Evolutionary conservation across 2,888 invertebrate species (phyloP).

Genomic region (Aphelenchoides bicaudatus): DNA sequence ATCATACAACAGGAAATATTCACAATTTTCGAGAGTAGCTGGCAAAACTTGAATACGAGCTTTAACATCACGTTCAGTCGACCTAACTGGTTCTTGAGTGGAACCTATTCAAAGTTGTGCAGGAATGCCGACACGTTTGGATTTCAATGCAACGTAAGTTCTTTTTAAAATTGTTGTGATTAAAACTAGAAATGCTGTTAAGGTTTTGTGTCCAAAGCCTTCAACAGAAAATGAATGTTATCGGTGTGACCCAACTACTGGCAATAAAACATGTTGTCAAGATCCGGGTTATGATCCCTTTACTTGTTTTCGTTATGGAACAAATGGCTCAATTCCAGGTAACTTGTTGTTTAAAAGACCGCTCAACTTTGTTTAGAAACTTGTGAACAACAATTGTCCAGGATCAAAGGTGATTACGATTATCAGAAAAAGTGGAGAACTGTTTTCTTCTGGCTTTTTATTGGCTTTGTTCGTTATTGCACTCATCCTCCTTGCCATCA

Average conservation of each 20-base stretch:
- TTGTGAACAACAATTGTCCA: slow-evolving; percentile 1
- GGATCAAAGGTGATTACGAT: background rate
- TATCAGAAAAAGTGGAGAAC: background rate
- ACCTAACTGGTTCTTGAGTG: too few species aligned
- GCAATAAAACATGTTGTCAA: background rate
- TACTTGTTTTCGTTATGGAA: slow-evolving; percentile 5
- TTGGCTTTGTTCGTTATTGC: background rate
- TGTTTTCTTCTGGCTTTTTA: slow-evolving; percentile 6
- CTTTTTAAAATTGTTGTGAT: too few species aligned
- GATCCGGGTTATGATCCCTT: background rate
- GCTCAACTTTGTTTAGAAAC: background rate
- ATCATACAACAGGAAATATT: too few species aligned
- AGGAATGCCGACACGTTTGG: too few species aligned
- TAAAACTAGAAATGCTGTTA: too few species aligned
- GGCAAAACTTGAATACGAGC: too few species aligned
- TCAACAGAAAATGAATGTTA: background rate
- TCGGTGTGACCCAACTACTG: background rate
- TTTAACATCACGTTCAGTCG: too few species aligned
- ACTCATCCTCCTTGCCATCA: background rate
- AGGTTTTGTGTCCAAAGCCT: slow-evolving; percentile 1
- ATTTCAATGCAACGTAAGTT: too few species aligned
- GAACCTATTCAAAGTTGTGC: too few species aligned
- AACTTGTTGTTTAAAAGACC: background rate
- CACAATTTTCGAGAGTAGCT: too few species aligned
- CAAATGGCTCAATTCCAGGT: background rate